These are phyloP conservation scores for Stenchaetothrips biformis DNA, from an alignment of 2,888 invertebrate genomes.

Conservation along the genomic window DNA sequence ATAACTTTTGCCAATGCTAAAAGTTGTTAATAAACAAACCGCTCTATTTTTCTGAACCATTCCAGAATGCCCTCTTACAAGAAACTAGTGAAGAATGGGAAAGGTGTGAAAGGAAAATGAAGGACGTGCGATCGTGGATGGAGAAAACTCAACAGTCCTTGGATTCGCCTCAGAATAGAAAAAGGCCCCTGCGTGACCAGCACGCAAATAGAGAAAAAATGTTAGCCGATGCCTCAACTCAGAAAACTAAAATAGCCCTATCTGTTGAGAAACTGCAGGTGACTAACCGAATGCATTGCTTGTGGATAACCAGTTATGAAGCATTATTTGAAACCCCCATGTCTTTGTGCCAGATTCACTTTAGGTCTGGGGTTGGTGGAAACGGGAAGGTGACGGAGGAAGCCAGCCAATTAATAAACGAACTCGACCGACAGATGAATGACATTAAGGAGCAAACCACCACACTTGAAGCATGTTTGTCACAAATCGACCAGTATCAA, in stretches of 20 bases:
- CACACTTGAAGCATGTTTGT: constrained; percentile 68
- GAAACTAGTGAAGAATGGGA: constrained; percentile 95
- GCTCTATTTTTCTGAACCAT: constrained; percentile 36
- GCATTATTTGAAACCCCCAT: not conserved
- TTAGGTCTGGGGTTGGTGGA: constrained; percentile 77
- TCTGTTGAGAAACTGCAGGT: constrained; percentile 88
- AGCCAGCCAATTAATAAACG: constrained; percentile 62
- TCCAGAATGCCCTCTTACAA: constrained; percentile 78
- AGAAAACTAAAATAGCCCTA: constrained; percentile 82
- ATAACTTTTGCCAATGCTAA: too few relatives aligned
- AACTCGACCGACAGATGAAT: constrained; percentile 63
- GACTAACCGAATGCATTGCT: constrained; percentile 42
- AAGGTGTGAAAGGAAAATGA: constrained; percentile 89
- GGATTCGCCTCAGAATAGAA: constrained; percentile 76
- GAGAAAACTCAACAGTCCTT: constrained; percentile 74
- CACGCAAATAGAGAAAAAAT: constrained; percentile 80
- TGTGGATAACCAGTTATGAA: not conserved
- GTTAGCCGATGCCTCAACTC: constrained; percentile 78
- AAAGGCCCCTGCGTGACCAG: constrained; percentile 82
- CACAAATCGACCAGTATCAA: constrained; percentile 82
- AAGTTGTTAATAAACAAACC: too few relatives aligned
- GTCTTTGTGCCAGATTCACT: constrained; percentile 64
- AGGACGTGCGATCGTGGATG: constrained; percentile 83
- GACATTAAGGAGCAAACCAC: constrained; percentile 59
- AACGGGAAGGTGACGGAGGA: constrained; percentile 68